A percentile compares a stretch with the other conserved stretches of the same genome.
phyloP scores from a whole-genome alignment of 2,888 invertebrate species.

The Sisyra terminalis region DNA sequence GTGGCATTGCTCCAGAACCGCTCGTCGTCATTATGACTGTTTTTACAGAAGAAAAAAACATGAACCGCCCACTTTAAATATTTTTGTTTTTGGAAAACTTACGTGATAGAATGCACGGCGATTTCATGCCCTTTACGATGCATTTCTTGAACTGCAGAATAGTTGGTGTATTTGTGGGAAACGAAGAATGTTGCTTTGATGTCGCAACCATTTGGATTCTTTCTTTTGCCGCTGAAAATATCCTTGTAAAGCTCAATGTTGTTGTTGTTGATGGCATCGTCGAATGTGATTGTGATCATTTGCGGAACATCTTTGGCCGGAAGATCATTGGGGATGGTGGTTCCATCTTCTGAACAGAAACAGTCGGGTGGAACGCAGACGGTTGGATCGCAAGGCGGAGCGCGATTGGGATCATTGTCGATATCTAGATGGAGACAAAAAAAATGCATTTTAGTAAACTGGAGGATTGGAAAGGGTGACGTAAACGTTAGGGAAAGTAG shows the following conservation, averaged over 20 bases:
- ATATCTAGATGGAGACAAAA: slow-evolving; percentile 46
- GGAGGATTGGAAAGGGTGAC: neutral
- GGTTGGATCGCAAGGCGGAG: slow-evolving; percentile 72
- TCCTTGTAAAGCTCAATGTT: slow-evolving; percentile 88
- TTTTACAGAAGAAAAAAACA: neutral
- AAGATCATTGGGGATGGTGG: slow-evolving; percentile 68
- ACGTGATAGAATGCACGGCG: slow-evolving; percentile 87
- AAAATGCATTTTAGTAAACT: neutral
- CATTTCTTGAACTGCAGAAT: slow-evolving; percentile 82
- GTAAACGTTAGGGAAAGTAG: neutral
- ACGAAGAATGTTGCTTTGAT: slow-evolving; percentile 86
- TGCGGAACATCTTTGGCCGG: slow-evolving; percentile 76
- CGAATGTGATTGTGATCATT: slow-evolving; percentile 89
- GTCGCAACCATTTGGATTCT: slow-evolving; percentile 86
- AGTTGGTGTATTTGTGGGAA: slow-evolving; percentile 86
- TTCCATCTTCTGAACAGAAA: slow-evolving; percentile 88
- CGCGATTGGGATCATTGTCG: slow-evolving; percentile 85
- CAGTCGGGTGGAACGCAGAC: slow-evolving; percentile 83
- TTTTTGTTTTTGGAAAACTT: slow-evolving; percentile 29
- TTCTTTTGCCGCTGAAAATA: slow-evolving; percentile 75
- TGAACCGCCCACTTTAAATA: slow-evolving; percentile 1
- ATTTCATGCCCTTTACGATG: slow-evolving; percentile 86
- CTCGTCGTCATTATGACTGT: slow-evolving; percentile 78
- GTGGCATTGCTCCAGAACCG: slow-evolving; percentile 87
- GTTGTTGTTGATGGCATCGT: slow-evolving; percentile 89